Conservation (phyloP, 2,888 invertebrate species). For the Pantelozetes paolii region DNA sequence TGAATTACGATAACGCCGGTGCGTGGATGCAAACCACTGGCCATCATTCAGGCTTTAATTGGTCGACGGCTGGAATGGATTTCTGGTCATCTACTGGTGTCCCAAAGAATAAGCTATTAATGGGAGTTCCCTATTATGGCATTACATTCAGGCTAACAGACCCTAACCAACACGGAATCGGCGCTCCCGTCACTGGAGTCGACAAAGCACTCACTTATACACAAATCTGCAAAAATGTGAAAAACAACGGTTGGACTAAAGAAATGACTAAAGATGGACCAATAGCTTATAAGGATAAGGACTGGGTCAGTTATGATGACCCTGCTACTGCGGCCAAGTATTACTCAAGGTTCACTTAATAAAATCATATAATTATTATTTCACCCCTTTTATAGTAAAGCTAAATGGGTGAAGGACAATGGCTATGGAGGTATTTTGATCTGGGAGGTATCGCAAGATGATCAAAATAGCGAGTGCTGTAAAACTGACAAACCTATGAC, state of each 20-base stretch:
- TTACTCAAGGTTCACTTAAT: neutral
- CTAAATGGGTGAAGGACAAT: neutral
- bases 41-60: constrained; percentile 65
- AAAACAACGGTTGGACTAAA: constrained; percentile 40
- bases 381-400: neutral
- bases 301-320: constrained; percentile 48
- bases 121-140: constrained; percentile 66
- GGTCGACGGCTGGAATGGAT: constrained; percentile 69
- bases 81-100: constrained; percentile 76
- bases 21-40: constrained; percentile 89
- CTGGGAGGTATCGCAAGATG: constrained; percentile 14
- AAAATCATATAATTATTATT: neutral
- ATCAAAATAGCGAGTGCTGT: constrained; percentile 8
- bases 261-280: constrained; percentile 64
- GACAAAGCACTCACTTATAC: constrained; percentile 70
- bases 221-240: constrained; percentile 63
- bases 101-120: constrained; percentile 69
- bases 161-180: constrained; percentile 56
- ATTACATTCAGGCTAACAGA: neutral
- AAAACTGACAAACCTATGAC: neutral
- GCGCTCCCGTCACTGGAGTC: constrained; percentile 67
- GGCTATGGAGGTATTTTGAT: constrained; percentile 29
- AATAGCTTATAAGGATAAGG: constrained; percentile 45
- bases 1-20: constrained; percentile 86
- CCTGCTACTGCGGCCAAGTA: constrained; percentile 27